A percentile compares a stretch with the other conserved stretches of the same genome.
Conservation (phyloP, 1,140 invertebrate genomes). For the Cydia splendana region DNA sequence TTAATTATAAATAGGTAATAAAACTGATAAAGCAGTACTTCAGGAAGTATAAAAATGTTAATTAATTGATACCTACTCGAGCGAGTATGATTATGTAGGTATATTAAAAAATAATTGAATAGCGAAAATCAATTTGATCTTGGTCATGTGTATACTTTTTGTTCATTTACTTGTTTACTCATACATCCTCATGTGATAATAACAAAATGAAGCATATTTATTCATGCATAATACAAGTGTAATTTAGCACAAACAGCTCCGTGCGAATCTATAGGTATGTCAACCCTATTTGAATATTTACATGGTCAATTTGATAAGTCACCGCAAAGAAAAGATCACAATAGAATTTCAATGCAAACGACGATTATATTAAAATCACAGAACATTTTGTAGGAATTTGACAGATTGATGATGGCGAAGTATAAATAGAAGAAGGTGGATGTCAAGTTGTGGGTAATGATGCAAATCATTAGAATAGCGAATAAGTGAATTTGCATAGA, state of each 20-base stretch:
- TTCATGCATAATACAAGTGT: constrained; percentile 34
- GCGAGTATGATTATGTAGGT: too few species aligned
- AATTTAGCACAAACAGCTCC: constrained; percentile 38
- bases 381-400: neutral
- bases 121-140: too few species aligned
- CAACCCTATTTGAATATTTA: constrained; percentile 55
- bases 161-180: too few species aligned
- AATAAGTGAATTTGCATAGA: constrained; percentile 15
- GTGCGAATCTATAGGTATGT: constrained; percentile 41
- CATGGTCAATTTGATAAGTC: constrained; percentile 71
- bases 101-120: too few species aligned
- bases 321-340: constrained; percentile 52
- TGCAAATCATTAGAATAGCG: constrained; percentile 10
- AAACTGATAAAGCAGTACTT: too few species aligned
- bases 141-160: too few species aligned
- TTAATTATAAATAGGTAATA: neutral
- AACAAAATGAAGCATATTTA: neutral
- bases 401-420: constrained; percentile 17
- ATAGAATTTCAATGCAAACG: constrained; percentile 35
- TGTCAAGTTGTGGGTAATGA: constrained; percentile 23
- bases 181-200: too few species aligned
- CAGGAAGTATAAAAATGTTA: neutral
- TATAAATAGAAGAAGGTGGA: neutral
- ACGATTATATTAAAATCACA: constrained; percentile 61
- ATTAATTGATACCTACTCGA: too few species aligned